A percentile compares a stretch with the other conserved stretches of the same genome.
phyloP scores from a whole-genome alignment of 1,140 invertebrate genomes.

The Drosophila kepulauana region DNA sequence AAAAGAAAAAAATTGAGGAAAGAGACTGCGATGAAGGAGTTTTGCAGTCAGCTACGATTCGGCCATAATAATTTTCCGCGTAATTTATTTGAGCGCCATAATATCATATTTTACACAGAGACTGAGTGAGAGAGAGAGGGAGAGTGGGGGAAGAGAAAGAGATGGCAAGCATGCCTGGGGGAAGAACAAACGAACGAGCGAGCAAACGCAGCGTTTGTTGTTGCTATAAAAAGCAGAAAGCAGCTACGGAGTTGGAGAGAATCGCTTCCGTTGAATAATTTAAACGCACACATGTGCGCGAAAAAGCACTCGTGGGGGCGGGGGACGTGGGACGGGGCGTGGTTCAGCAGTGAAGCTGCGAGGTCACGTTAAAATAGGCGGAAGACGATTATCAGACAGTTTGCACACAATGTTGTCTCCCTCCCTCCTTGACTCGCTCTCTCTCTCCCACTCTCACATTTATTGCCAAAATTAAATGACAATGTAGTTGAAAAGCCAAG shows the following conservation, averaged over 20 bases:
- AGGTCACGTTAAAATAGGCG: slow-evolving; percentile 77
- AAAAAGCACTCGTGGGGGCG: slow-evolving; percentile 13
- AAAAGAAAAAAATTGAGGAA: slow-evolving; percentile 32
- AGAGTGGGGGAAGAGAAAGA: neutral
- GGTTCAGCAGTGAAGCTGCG: slow-evolving; percentile 7
- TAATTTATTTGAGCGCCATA: slow-evolving; percentile 81
- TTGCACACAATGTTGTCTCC: slow-evolving; percentile 78
- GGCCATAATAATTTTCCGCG: slow-evolving; percentile 81
- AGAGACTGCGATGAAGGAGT: neutral
- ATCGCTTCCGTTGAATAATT: slow-evolving; percentile 78
- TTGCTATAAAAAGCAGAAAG: neutral
- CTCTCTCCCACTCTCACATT: slow-evolving; percentile 56
- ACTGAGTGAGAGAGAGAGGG: slow-evolving; percentile 1
- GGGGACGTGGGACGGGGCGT: neutral
- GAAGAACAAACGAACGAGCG: neutral
- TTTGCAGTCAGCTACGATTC: slow-evolving; percentile 34
- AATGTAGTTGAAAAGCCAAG: slow-evolving; percentile 71
- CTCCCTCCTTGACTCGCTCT: neutral
- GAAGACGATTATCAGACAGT: slow-evolving; percentile 84
- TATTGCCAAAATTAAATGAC: slow-evolving; percentile 84
- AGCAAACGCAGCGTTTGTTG: too few species aligned
- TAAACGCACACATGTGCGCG: slow-evolving; percentile 76
- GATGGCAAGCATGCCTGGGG: slow-evolving; percentile 1
- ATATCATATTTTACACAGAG: slow-evolving; percentile 77
- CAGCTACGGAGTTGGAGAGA: slow-evolving; percentile 29